Conservation (phyloP, 2,113 vertebrate species). For the Saguinus midas region DNA sequence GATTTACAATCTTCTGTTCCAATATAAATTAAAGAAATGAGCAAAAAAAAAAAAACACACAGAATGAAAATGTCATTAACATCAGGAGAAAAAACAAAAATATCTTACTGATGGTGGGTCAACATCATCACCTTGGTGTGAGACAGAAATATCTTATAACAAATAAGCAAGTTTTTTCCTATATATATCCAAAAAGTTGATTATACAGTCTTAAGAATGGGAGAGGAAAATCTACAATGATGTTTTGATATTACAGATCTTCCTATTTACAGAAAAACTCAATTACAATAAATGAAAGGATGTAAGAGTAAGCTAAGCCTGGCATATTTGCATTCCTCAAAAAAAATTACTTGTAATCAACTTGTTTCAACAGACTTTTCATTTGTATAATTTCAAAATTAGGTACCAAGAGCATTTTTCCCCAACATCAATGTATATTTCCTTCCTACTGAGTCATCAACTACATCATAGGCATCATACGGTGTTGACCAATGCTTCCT, state of each 20-base stretch:
- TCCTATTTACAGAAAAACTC: constrained; percentile 61
- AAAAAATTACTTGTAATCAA: constrained; percentile 61
- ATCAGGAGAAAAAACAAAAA: background rate
- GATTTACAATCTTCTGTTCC: background rate
- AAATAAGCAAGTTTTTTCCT: constrained; percentile 23
- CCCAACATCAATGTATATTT: constrained; percentile 2
- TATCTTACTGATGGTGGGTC: background rate
- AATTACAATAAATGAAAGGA: constrained; percentile 62
- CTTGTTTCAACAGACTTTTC: constrained; percentile 53
- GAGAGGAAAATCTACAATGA: constrained; percentile 38
- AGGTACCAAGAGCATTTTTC: constrained; percentile 22
- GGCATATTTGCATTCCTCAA: constrained; percentile 34
- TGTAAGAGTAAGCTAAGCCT: constrained; percentile 43
- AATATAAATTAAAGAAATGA: constrained; percentile 6
- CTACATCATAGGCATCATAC: background rate
- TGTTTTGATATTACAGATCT: constrained; percentile 56
- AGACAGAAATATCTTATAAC: background rate
- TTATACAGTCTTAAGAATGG: background rate
- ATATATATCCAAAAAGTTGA: background rate
- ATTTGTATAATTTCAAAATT: constrained; percentile 61
- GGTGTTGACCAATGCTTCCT: background rate
- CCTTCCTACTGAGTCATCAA: constrained; percentile 49
- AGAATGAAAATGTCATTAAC: constrained; percentile 12
- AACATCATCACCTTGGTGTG: background rate
- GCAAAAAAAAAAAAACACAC: background rate